These are phyloP conservation scores for Chironomus riparius DNA, from an alignment of 2,888 invertebrate genomes.

Conservation along the genomic window DNA sequence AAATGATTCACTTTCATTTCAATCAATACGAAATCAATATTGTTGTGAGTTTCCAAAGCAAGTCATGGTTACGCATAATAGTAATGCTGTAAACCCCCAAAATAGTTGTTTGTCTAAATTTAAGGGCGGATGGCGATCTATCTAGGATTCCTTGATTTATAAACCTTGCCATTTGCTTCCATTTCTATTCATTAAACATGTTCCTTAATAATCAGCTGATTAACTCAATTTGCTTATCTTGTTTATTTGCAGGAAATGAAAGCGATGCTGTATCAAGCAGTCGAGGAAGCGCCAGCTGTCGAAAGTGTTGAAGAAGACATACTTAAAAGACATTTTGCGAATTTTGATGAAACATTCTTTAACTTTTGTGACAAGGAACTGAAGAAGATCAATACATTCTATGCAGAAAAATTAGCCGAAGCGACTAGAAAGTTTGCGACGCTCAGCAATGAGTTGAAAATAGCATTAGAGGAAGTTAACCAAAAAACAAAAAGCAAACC, in stretches of 20 bases:
- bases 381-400: conserved; percentile 29
- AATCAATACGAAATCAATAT: too few relatives aligned
- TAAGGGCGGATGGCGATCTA: too few relatives aligned
- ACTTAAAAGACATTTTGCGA: conserved; percentile 77
- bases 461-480: conserved; percentile 48
- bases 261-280: conserved; percentile 82
- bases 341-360: conserved; percentile 93
- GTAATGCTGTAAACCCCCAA: too few relatives aligned
- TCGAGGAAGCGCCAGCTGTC: conserved; percentile 83
- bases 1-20: too few relatives aligned
- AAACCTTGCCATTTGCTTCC: too few relatives aligned
- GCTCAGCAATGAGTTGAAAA: conserved; percentile 75
- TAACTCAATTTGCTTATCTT: background rate
- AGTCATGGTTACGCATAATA: too few relatives aligned
- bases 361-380: conserved; percentile 82
- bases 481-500: conserved; percentile 41
- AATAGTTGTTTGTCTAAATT: too few relatives aligned
- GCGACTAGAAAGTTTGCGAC: conserved; percentile 91
- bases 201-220: too few relatives aligned
- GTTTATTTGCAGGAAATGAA: conserved; percentile 72
- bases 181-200: too few relatives aligned
- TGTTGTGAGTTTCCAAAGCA: too few relatives aligned
- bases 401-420: conserved; percentile 89
- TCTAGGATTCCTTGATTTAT: too few relatives aligned
- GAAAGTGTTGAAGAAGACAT: conserved; percentile 86